Base-by-base conservation (phyloP, 2,888 invertebrate genomes). In the Cerceris ruficornis region DNA sequence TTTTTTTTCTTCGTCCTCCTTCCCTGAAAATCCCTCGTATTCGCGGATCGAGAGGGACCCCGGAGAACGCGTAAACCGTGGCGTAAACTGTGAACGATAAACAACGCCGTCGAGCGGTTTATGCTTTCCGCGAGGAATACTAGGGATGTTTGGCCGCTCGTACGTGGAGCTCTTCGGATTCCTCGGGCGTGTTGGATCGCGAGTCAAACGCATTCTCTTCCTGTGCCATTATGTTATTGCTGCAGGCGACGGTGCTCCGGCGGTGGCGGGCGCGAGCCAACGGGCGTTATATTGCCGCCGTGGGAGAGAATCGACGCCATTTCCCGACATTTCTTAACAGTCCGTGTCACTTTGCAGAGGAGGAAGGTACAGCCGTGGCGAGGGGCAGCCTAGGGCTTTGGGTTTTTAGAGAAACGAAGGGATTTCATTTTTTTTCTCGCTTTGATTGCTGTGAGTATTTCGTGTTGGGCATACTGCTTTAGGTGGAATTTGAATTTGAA, bases 121-220 rank as follows among this genome's bases (percentile, higher is more conserved):
- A 86, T 88, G 86, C 81, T 87, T 85, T 84, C 79, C 79, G 78
- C 78, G 81, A 75, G 84, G 86, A 89, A 89, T 90, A 86, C 87
- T 88, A 82, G 85, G 84, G 88, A 90, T 89, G 90, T 90, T 90
- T 90, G 87, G 85, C 81, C 83, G 85, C 82, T 86, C 85, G 83
- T 85, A 81, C 82, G 78, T 71, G 75, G 86, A 85, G 85, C 89
- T 89, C 89, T 86, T 88, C 83, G 87, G 88, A 91, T 91, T 91
- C 90, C 90, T 85, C 81, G 85, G 85, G 87, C 90, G 88, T 91
- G 90, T 90, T 90, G 90, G 89, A 89, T 90, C 87, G 90, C 89
- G 87, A 90, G 89, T 88, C 90, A 88, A 90, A 86, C 90, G 89
- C 90, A 90, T 90, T 90, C 90, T 87, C 89, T 90, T 87, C 87